Evolutionary conservation across 2,888 invertebrate genomes (phyloP).

Genomic region (Lepeophtheirus nordmannii): DNA sequence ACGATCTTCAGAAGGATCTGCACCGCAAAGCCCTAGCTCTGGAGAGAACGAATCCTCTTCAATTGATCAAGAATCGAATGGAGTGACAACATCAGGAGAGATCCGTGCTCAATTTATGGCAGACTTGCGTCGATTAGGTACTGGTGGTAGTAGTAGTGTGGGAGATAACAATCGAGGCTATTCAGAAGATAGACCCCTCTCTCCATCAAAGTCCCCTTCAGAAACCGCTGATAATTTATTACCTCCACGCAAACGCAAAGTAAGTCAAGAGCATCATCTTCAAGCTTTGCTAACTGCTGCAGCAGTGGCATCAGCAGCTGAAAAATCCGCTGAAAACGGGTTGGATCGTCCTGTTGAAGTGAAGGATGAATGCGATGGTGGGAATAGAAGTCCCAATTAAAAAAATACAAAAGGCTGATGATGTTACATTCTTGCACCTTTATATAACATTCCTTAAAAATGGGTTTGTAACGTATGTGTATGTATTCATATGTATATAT

Average conservation of each 20-base stretch:
- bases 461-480: too few species aligned
- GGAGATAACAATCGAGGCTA: neutral
- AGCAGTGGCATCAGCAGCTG: neutral
- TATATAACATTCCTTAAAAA: too few species aligned
- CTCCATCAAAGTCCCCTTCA: constrained; percentile 8
- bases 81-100: neutral
- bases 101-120: constrained; percentile 21
- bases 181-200: neutral
- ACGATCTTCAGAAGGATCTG: neutral
- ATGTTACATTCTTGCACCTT: too few species aligned
- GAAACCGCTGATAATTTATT: constrained; percentile 8
- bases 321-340: neutral
- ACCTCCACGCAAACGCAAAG: constrained; percentile 22
- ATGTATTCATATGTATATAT: too few species aligned
- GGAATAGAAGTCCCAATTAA: too few species aligned
- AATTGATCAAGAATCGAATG: neutral
- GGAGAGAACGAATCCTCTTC: neutral
- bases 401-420: too few species aligned
- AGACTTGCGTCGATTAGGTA: constrained; percentile 19
- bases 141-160: neutral
- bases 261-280: constrained; percentile 17
- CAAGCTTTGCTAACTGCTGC: constrained; percentile 4
- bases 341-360: neutral
- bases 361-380: neutral
- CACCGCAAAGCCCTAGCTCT: constrained; percentile 3